phyloP scores from a whole-genome alignment of 2,113 vertebrate species.

The Neoarius graeffei region DNA sequence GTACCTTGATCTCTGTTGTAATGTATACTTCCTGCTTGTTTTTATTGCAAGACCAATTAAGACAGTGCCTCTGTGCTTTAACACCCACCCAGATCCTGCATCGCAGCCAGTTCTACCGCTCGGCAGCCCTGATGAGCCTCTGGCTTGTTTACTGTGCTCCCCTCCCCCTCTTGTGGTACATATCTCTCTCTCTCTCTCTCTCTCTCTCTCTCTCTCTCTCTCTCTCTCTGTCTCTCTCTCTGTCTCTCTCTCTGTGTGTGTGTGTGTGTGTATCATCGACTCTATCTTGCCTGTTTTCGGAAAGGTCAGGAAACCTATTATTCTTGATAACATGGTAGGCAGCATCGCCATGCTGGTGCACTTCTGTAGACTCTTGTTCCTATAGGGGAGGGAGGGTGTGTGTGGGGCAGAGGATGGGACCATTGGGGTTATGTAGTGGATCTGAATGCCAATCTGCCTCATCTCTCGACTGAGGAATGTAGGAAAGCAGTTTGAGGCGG shows the following conservation, averaged over 20 bases:
- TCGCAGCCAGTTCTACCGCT: constrained; percentile 14
- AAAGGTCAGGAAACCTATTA: constrained; percentile 52
- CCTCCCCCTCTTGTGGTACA: background rate
- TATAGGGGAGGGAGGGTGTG: background rate
- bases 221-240: background rate
- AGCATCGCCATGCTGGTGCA: constrained; percentile 26
- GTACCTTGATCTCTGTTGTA: background rate
- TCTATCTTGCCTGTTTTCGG: constrained; percentile 39
- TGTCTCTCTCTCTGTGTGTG: background rate
- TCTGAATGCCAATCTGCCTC: constrained; percentile 33
- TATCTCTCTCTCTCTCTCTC: background rate
- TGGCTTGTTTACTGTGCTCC: constrained; percentile 25
- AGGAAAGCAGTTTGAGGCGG: constrained; percentile 14
- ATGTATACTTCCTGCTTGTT: background rate
- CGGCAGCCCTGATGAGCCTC: constrained; percentile 19
- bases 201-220: background rate
- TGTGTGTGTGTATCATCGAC: background rate
- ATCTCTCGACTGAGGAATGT: constrained; percentile 34
- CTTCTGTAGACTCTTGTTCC: constrained; percentile 10
- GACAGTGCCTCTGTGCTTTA: background rate
- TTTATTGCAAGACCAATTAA: constrained; percentile 11
- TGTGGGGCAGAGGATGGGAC: constrained; percentile 22
- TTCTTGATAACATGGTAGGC: constrained; percentile 41
- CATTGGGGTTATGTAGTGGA: constrained; percentile 30
- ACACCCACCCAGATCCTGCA: constrained; percentile 31